Conservation (phyloP, 37 sponge, comb jelly and placozoan genomes). For the Spongia lamella region DNA sequence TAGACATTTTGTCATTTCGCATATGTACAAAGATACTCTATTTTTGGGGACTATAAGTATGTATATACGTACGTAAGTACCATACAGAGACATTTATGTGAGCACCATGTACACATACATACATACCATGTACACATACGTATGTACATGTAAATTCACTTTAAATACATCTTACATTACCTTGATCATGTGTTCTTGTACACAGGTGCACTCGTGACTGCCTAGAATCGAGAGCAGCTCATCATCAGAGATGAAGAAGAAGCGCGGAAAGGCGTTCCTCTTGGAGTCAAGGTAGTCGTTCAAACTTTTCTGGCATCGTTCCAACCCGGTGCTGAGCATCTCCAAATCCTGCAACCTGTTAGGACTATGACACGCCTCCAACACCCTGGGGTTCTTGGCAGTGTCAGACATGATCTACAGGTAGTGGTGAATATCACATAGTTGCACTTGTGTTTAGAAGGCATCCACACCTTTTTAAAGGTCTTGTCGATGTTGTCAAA, state of each 20-base stretch:
- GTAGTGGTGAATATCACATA: neutral
- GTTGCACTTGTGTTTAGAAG: slow-evolving; percentile 1
- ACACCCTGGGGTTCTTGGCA: slow-evolving; percentile 85
- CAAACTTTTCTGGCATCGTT: slow-evolving; percentile 96
- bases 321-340: slow-evolving; percentile 84
- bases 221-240: slow-evolving; percentile 97
- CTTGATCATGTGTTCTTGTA: slow-evolving; percentile 99
- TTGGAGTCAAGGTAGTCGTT: slow-evolving; percentile 99
- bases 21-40: slow-evolving; percentile 7
- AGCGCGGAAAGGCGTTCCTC: slow-evolving; percentile 98
- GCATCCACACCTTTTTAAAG: slow-evolving; percentile 85
- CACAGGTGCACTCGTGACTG: slow-evolving; percentile 94
- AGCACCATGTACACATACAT: slow-evolving; percentile 2
- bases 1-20: neutral
- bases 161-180: slow-evolving; percentile 19
- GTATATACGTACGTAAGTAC: no score
- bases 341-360: slow-evolving; percentile 90
- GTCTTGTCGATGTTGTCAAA: slow-evolving; percentile 97
- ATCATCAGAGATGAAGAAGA: slow-evolving; percentile 99
- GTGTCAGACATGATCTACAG: slow-evolving; percentile 93
- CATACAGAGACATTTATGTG: neutral
- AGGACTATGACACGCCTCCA: slow-evolving; percentile 89
- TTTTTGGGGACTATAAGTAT: neutral
- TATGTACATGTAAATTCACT: neutral
- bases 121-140: no score